Percentiles rank a stretch among this genome's conserved stretches.
Conservation (phyloP, 2,888 invertebrate species). For the Coelopa pilipes region DNA sequence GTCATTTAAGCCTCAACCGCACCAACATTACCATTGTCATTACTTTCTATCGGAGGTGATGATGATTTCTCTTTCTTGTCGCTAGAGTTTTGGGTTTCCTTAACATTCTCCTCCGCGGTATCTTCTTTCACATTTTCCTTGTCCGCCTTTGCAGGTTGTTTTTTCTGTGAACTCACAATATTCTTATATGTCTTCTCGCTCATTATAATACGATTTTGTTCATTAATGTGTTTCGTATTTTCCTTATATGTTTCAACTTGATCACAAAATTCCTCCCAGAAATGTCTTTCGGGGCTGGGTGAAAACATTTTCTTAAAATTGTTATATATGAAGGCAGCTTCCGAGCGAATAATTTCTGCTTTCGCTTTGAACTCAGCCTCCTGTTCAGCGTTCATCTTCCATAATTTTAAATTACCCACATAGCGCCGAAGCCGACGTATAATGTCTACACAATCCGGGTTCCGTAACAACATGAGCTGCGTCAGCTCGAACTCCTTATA, state of each 20-base stretch:
- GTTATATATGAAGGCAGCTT: constrained; percentile 71
- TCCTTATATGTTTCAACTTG: constrained; percentile 76
- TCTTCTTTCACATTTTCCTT: constrained; percentile 34
- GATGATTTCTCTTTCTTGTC: constrained; percentile 36
- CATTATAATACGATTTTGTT: constrained; percentile 58
- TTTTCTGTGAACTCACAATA: constrained; percentile 43
- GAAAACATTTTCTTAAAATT: constrained; percentile 71
- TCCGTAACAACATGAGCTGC: constrained; percentile 82
- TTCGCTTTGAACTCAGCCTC: constrained; percentile 74
- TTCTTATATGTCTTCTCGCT: constrained; percentile 57
- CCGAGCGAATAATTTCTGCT: constrained; percentile 76
- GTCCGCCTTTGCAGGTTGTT: constrained; percentile 38
- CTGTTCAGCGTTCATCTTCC: constrained; percentile 75
- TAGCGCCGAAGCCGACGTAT: constrained; percentile 81
- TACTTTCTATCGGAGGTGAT: not conserved
- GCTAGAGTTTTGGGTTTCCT: not conserved
- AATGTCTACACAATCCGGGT: constrained; percentile 82
- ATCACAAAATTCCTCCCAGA: constrained; percentile 79
- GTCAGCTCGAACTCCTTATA: constrained; percentile 68
- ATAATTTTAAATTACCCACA: constrained; percentile 80
- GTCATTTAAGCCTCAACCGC: constrained; percentile 24
- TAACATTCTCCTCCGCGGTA: constrained; percentile 36
- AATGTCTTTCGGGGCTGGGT: constrained; percentile 66
- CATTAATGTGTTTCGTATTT: constrained; percentile 72
- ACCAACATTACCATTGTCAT: constrained; percentile 22